These are phyloP conservation scores for Erinaceus europaeus DNA, from an alignment of 2,113 vertebrate species.

Conservation along the genomic window DNA sequence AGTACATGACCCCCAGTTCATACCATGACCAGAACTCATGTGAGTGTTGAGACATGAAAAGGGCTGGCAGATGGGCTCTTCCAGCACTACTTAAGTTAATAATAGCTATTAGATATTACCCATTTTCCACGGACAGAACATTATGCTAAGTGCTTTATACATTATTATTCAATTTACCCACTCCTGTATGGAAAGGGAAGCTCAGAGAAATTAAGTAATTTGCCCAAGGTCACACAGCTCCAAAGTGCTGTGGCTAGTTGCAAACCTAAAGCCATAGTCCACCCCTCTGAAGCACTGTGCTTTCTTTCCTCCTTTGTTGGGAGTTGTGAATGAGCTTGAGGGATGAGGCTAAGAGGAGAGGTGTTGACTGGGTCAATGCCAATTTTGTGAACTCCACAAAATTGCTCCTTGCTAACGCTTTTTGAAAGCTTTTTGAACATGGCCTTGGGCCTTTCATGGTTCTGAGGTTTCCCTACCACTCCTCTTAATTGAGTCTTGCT, in stretches of 20 bases:
- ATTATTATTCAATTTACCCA: not conserved
- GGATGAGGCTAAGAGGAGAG: not conserved
- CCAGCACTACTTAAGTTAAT: not conserved
- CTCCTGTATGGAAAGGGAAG: not conserved
- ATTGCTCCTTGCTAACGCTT: slow-evolving; percentile 31
- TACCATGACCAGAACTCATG: not conserved
- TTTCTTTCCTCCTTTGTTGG: not conserved
- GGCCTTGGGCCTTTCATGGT: slow-evolving; percentile 50
- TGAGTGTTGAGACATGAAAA: not conserved
- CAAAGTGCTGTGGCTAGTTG: not conserved
- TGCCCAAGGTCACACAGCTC: not conserved
- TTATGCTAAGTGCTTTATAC: not conserved
- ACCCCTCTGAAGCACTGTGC: not conserved
- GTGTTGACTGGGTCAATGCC: slow-evolving; percentile 26
- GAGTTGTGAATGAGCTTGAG: not conserved
- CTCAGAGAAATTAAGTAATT: slow-evolving; percentile 9
- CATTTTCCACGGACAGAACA: not conserved
- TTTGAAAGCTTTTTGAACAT: slow-evolving; percentile 56
- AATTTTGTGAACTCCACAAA: slow-evolving; percentile 60
- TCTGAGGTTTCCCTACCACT: slow-evolving; percentile 54
- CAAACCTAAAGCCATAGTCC: not conserved
- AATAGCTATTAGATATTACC: not conserved
- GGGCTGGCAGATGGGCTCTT: no score
- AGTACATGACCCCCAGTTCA: not conserved
- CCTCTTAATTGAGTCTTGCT: slow-evolving; percentile 53